Percentiles rank a stretch among this genome's conserved stretches.
Conservation (phyloP, 1,140 invertebrate genomes). For the Campoletis sonorensis region DNA sequence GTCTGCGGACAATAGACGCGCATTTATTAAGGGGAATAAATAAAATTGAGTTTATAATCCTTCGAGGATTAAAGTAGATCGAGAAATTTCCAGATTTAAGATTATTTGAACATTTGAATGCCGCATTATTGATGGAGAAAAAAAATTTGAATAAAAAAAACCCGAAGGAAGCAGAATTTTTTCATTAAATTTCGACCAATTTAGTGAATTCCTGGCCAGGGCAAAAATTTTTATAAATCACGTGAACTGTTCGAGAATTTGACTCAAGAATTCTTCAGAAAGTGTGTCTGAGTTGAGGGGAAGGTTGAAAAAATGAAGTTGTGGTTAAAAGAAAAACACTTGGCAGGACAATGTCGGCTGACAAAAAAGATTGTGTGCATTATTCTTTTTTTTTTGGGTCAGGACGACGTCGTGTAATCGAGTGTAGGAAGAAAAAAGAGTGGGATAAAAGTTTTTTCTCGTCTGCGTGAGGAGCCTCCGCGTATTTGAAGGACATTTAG, state of each 20-base stretch:
- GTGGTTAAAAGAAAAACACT: not conserved
- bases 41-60: not conserved
- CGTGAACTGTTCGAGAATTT: not conserved
- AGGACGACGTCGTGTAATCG: not conserved
- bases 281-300: not conserved
- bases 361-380: not conserved
- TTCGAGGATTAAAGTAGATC: not conserved
- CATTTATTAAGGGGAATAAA: not conserved
- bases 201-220: not conserved
- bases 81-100: too few relatives aligned
- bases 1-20: not conserved
- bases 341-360: not conserved
- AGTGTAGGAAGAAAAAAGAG: not conserved
- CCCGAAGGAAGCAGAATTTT: not conserved
- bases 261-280: not conserved
- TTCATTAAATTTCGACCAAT: not conserved
- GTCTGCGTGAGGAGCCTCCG: not conserved
- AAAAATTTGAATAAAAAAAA: not conserved
- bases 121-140: too few relatives aligned
- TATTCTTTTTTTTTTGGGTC: not conserved
- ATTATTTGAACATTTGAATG: too few relatives aligned
- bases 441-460: slow-evolving; percentile 7
- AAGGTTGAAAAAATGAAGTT: not conserved
- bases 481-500: not conserved
- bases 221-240: not conserved